Conservation (phyloP, 1,140 invertebrate genomes). For the Aphidius ervi region DNA sequence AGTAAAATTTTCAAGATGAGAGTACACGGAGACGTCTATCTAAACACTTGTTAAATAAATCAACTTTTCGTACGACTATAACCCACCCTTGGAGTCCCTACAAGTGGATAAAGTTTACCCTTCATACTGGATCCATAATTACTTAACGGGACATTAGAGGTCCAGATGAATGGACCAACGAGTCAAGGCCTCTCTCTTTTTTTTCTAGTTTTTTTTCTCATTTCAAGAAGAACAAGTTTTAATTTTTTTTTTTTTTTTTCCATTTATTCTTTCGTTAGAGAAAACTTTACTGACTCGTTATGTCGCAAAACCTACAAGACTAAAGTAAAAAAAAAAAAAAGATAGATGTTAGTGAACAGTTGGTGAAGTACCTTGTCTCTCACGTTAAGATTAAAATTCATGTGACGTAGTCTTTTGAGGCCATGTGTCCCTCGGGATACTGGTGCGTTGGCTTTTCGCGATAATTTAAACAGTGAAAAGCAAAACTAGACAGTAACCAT, state of each 20-base stretch:
- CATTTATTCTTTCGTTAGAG: slow-evolving; percentile 11
- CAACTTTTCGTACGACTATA: slow-evolving; percentile 17
- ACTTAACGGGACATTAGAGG: slow-evolving; percentile 34
- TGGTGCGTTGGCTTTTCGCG: slow-evolving; percentile 4
- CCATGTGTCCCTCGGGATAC: slow-evolving; percentile 41
- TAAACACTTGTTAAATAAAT: slow-evolving; percentile 25
- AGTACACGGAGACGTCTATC: not conserved
- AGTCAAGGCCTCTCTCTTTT: too few species aligned
- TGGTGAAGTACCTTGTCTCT: slow-evolving; percentile 3
- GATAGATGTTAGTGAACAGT: not conserved
- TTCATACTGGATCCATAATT: slow-evolving; percentile 16
- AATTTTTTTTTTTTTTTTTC: too few species aligned
- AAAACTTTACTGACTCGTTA: slow-evolving; percentile 50
- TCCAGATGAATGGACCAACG: slow-evolving; percentile 19
- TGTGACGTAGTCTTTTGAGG: slow-evolving; percentile 45
- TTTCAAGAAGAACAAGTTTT: too few species aligned
- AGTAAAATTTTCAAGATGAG: not conserved
- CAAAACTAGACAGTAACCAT: too few species aligned
- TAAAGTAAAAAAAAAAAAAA: slow-evolving; percentile 27
- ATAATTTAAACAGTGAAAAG: not conserved
- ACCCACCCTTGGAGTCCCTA: not conserved
- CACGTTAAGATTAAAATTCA: slow-evolving; percentile 50
- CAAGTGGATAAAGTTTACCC: not conserved
- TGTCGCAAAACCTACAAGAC: slow-evolving; percentile 23
- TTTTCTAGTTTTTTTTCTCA: too few species aligned